A percentile compares a stretch with the other conserved stretches of the same genome.
phyloP scores from a whole-genome alignment of 2,888 invertebrate genomes.

The Agrotis clavis region DNA sequence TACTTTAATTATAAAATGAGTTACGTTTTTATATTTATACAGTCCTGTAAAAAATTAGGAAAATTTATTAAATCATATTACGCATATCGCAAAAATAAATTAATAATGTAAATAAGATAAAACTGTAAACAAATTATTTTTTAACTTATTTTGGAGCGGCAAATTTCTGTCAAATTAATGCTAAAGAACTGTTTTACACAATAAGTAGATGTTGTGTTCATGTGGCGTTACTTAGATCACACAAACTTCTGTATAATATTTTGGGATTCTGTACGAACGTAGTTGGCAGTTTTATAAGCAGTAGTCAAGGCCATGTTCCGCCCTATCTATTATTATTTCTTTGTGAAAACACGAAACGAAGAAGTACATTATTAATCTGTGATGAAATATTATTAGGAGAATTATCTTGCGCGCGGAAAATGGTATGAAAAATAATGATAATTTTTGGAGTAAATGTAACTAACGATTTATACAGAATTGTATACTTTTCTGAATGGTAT shows the following conservation, averaged over 20 bases:
- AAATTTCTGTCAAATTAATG: slow-evolving; percentile 66
- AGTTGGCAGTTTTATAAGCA: slow-evolving; percentile 73
- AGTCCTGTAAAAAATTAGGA: slow-evolving; percentile 78
- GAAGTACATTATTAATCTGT: slow-evolving; percentile 90
- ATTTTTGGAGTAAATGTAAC: slow-evolving; percentile 77
- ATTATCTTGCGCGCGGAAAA: slow-evolving; percentile 78
- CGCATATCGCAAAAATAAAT: slow-evolving; percentile 83
- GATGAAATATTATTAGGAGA: slow-evolving; percentile 87
- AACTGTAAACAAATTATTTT: slow-evolving; percentile 81
- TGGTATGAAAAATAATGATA: slow-evolving; percentile 75
- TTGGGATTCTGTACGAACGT: slow-evolving; percentile 72
- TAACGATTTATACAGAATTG: slow-evolving; percentile 75
- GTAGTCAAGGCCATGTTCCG: slow-evolving; percentile 77
- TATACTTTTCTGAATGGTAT: slow-evolving; percentile 81
- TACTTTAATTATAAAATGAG: slow-evolving; percentile 80
- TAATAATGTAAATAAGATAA: slow-evolving; percentile 83
- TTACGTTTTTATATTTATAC: slow-evolving; percentile 86
- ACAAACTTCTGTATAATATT: slow-evolving; percentile 70
- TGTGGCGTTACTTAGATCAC: slow-evolving; percentile 70
- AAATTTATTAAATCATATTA: slow-evolving; percentile 83
- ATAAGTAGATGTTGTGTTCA: slow-evolving; percentile 50
- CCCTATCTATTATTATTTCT: slow-evolving; percentile 77
- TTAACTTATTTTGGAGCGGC: slow-evolving; percentile 78
- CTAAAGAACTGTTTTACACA: slow-evolving; percentile 51
- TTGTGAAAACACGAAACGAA: slow-evolving; percentile 78